Base-by-base conservation (phyloP, 1,140 invertebrate species). In the Ylistrum balloti region DNA sequence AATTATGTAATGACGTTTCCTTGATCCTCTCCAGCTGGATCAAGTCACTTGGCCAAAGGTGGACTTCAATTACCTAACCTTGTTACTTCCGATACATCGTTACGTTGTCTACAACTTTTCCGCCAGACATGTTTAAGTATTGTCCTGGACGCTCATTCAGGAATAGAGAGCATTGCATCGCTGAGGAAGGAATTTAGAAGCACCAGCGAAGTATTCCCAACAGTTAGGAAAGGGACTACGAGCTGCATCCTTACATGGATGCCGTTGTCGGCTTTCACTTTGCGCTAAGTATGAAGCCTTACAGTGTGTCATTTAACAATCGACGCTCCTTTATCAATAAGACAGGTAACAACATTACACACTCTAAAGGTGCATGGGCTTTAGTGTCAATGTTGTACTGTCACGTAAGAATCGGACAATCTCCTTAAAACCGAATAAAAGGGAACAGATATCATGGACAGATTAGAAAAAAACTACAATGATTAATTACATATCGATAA, bases 251-350 rank as follows among this genome's bases (percentile, higher is more conserved):
- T n/a, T n/a, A 56, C 45, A 20, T 20, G 45, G n/a, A 22, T 74
- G 56, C 22, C 56, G 9, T 74, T 74, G 56, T 74, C 56, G 56
- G 56, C 56, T 74, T 74, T 74, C 56, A 74, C 56, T 28, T 74
- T 5, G 22, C 56, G 22, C 9, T n/a, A 74, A 74, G n/a, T 74
- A 74, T 5, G 56, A 74, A n/a, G 56, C 56, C 56, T 28, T 74
- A 74, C 56, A 74, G 17, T 74, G n/a, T 17, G 7, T 5, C 56
- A 45, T 45, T 45, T 15, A 45, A 45, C 20, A 45, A 45, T 17
- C 41, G 41, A 45, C 56, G 5, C 56, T 74, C 56, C 56, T 74
- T 74, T 28, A 17, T 74, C 5, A 9, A 28, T 74, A 74, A 28
- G 56, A 74, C 17, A n/a, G n/a, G 20, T 9, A 1, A 17, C 41